Conservation (phyloP, 2,113 vertebrate species). For the Lamprotornis superbus region DNA sequence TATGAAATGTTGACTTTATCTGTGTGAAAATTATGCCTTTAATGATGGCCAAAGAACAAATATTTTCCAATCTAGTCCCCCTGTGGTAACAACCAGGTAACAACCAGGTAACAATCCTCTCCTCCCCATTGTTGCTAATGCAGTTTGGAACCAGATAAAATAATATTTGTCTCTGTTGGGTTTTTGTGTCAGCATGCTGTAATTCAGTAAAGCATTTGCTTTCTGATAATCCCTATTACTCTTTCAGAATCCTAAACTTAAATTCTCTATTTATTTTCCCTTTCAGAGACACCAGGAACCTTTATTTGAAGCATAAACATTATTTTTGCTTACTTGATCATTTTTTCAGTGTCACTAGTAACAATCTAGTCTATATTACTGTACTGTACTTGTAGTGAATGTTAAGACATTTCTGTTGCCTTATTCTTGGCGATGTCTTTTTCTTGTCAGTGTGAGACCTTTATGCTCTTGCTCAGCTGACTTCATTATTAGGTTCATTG, state of each 20-base stretch:
- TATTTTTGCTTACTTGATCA: conserved; percentile 29
- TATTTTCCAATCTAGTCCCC: not conserved
- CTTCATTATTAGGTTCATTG: conserved; percentile 64
- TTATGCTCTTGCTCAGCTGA: conserved; percentile 55
- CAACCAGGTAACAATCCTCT: not conserved
- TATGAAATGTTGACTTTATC: not conserved
- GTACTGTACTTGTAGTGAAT: conserved; percentile 27
- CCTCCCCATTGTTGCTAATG: not conserved
- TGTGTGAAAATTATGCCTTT: not conserved
- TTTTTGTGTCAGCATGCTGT: conserved; percentile 38
- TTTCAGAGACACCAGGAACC: conserved; percentile 35
- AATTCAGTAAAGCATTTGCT: conserved; percentile 27
- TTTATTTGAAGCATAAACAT: conserved; percentile 46
- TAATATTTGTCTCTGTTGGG: conserved; percentile 1
- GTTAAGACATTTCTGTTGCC: conserved; percentile 13
- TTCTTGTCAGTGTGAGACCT: conserved; percentile 59
- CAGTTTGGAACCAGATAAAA: not conserved
- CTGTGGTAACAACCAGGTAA: not conserved
- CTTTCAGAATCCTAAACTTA: conserved; percentile 27
- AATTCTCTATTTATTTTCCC: conserved; percentile 49
- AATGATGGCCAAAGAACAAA: not conserved
- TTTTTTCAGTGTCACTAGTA: conserved; percentile 46
- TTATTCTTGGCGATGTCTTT: conserved; percentile 48
- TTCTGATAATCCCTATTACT: conserved; percentile 29
- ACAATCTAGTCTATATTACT: conserved; percentile 25